These are phyloP conservation scores for Neopipo cinnamomea DNA, from an alignment of 2,113 vertebrate genomes.

Conservation along the genomic window DNA sequence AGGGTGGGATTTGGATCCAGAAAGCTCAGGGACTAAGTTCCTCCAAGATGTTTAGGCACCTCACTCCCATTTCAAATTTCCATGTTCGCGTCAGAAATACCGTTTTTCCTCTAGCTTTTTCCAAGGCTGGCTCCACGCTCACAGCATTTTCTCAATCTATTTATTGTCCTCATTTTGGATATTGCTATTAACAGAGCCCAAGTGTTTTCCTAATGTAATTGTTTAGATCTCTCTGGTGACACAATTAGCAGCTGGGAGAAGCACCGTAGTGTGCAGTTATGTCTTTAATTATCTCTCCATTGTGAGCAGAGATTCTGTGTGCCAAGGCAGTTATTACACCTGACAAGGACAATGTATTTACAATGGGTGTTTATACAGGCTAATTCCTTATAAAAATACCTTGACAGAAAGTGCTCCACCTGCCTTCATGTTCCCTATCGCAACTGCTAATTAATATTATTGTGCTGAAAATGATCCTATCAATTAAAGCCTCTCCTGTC, in stretches of 20 bases:
- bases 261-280: constrained; percentile 35
- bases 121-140: not conserved
- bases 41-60: not conserved
- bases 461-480: constrained; percentile 50
- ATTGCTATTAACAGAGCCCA: not conserved
- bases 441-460: constrained; percentile 51
- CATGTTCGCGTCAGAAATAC: not conserved
- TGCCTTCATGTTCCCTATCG: constrained; percentile 42
- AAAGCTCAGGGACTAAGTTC: not conserved
- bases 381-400: constrained; percentile 75
- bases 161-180: constrained; percentile 11
- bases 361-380: constrained; percentile 62
- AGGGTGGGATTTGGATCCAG: constrained; percentile 1
- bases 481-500: constrained; percentile 26
- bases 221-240: not conserved
- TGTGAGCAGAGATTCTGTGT: constrained; percentile 47
- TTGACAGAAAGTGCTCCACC: constrained; percentile 43
- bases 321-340: constrained; percentile 66
- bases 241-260: constrained; percentile 36
- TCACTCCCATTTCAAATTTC: constrained; percentile 28
- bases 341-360: constrained; percentile 68
- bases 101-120: constrained; percentile 14
- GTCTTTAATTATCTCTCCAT: constrained; percentile 67
- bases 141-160: not conserved
- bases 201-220: not conserved